phyloP scores from a whole-genome alignment of 2,113 vertebrate species.

The Tychaedon coryphoeus region DNA sequence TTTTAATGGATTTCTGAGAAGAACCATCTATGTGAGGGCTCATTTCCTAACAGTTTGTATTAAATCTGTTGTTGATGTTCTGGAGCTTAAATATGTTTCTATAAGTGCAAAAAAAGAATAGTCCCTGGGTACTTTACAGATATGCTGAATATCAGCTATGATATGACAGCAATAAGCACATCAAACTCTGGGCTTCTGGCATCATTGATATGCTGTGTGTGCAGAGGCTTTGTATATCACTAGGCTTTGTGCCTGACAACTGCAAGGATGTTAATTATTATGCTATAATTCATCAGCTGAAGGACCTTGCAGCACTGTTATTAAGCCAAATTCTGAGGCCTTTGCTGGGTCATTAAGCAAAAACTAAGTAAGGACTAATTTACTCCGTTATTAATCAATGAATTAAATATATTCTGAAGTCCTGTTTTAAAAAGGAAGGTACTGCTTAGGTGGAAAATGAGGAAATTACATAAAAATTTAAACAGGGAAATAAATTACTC shows the following conservation, averaged over 20 bases:
- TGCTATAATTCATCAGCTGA: slow-evolving; percentile 34
- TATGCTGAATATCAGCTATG: neutral
- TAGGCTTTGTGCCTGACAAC: slow-evolving; percentile 39
- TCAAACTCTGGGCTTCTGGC: neutral
- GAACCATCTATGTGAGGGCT: neutral
- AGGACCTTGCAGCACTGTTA: slow-evolving; percentile 26
- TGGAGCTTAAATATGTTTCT: neutral
- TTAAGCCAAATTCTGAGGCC: neutral
- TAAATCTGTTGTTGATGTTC: neutral
- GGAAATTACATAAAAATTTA: neutral
- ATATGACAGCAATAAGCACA: neutral
- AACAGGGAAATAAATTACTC: neutral
- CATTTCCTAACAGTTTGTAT: neutral
- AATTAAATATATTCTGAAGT: neutral
- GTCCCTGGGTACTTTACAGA: neutral
- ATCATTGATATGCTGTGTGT: neutral
- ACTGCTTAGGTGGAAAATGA: neutral
- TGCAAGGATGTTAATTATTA: slow-evolving; percentile 55
- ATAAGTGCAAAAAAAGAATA: neutral
- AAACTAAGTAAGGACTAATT: slow-evolving; percentile 23
- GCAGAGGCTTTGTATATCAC: slow-evolving; percentile 11
- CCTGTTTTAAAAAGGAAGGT: neutral
- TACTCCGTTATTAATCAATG: neutral
- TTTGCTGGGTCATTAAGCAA: slow-evolving; percentile 41
- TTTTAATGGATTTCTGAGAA: neutral